Conservation (phyloP, 1,140 invertebrate genomes). For the Sipha flava region DNA sequence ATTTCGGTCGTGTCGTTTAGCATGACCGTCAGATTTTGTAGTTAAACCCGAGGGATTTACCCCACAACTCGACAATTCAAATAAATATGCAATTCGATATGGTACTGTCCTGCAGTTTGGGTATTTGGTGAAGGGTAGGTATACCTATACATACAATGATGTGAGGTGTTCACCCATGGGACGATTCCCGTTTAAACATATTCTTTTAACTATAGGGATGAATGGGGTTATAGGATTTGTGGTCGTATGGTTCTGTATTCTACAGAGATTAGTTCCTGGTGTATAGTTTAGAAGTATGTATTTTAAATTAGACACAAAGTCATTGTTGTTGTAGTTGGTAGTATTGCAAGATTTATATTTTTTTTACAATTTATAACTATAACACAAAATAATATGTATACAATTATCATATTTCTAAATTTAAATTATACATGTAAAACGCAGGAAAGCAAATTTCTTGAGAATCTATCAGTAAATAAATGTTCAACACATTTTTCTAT, state of each 20-base stretch:
- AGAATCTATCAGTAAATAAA: too few relatives aligned
- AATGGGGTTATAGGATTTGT: not conserved
- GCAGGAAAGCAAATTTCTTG: too few relatives aligned
- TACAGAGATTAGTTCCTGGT: not conserved
- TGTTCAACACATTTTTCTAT: too few relatives aligned
- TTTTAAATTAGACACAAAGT: too few relatives aligned
- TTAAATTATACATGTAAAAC: too few relatives aligned
- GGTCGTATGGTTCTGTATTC: not conserved
- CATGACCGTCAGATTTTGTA: constrained; percentile 10
- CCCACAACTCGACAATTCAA: constrained; percentile 3
- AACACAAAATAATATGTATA: too few relatives aligned
- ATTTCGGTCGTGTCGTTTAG: constrained; percentile 12
- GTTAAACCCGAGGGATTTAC: not conserved
- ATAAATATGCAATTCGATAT: constrained; percentile 20
- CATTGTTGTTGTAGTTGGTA: too few relatives aligned
- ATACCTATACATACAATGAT: not conserved
- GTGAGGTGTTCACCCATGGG: not conserved
- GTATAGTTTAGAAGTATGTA: not conserved
- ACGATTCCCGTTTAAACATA: not conserved
- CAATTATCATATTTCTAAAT: too few relatives aligned
- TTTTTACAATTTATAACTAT: too few relatives aligned
- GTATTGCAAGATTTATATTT: too few relatives aligned
- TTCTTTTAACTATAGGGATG: not conserved
- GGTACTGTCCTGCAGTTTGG: not conserved
- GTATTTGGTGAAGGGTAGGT: not conserved